Evolutionary conservation across 92 coral and sea anemone species (phyloP).

Genomic region (Epizoanthus rinbou): DNA sequence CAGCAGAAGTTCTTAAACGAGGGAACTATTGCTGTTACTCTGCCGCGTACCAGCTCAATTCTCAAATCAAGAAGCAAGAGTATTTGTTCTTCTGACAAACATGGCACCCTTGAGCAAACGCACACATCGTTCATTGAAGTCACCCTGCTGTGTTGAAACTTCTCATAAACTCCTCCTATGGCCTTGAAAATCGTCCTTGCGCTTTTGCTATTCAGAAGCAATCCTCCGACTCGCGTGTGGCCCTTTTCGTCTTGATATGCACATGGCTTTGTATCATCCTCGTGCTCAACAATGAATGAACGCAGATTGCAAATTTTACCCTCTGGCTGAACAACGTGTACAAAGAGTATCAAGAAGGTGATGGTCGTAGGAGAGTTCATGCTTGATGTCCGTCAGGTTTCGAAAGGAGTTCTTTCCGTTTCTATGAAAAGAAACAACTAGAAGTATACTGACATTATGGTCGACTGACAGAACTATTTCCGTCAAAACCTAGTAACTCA

Average conservation of each 20-base stretch:
- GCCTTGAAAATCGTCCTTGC: constrained; percentile 11
- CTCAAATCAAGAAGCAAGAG: constrained; percentile 26
- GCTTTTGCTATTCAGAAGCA: constrained; percentile 15
- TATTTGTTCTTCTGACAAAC: constrained; percentile 37
- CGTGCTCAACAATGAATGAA: constrained; percentile 44
- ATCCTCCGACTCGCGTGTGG: constrained; percentile 3
- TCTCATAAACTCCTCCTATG: constrained; percentile 14
- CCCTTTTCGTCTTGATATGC: constrained; percentile 24
- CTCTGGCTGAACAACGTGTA: constrained; percentile 7
- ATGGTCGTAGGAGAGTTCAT: constrained; percentile 8
- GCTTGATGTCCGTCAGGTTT: not conserved
- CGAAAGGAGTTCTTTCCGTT: not conserved
- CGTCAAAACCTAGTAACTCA: constrained; percentile 33
- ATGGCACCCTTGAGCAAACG: constrained; percentile 27
- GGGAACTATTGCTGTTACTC: constrained; percentile 9
- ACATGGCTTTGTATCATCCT: constrained; percentile 25
- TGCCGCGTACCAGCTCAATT: constrained; percentile 10
- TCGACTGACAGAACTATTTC: not conserved
- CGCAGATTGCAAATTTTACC: not conserved
- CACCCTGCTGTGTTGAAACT: not conserved
- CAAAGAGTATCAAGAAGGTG: not conserved
- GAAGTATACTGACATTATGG: not conserved
- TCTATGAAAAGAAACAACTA: not conserved
- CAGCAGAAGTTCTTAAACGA: constrained; percentile 26
- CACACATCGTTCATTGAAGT: constrained; percentile 17